Evolutionary conservation across 2,888 invertebrate species (phyloP).

Genomic region (Bursaphelenchus okinawaensis): DNA sequence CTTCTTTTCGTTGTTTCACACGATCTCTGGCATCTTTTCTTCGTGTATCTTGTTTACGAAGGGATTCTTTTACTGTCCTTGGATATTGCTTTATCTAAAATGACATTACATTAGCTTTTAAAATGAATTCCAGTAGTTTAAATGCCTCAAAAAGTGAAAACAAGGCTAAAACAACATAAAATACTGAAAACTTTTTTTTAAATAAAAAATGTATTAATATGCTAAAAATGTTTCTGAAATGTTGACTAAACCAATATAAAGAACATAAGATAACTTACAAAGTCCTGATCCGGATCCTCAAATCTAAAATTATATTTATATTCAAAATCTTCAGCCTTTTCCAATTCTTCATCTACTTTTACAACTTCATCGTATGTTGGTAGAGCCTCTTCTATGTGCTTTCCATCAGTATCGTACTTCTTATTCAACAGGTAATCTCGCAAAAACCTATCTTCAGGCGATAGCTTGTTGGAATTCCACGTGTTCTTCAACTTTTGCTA

Average conservation of each 20-base stretch:
- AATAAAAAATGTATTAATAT: slow-evolving; percentile 18
- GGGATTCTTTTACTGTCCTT: slow-evolving; percentile 75
- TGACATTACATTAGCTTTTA: neutral
- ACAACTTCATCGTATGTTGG: slow-evolving; percentile 67
- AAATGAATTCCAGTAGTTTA: neutral
- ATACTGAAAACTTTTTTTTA: neutral
- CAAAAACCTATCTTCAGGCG: slow-evolving; percentile 79
- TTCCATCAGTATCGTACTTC: slow-evolving; percentile 62
- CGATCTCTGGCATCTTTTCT: slow-evolving; percentile 69
- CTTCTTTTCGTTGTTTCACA: slow-evolving; percentile 42
- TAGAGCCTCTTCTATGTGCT: slow-evolving; percentile 44
- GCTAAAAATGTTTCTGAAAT: neutral
- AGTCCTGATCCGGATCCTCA: slow-evolving; percentile 90
- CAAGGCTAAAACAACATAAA: neutral
- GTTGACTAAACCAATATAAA: slow-evolving; percentile 8
- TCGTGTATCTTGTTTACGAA: slow-evolving; percentile 64
- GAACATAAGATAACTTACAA: slow-evolving; percentile 59
- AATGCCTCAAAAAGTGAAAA: too few relatives aligned
- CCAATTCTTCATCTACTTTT: slow-evolving; percentile 69
- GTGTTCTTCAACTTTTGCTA: slow-evolving; percentile 29
- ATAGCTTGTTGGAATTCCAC: slow-evolving; percentile 61
- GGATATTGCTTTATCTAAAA: slow-evolving; percentile 79
- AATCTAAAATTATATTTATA: slow-evolving; percentile 90
- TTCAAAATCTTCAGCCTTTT: slow-evolving; percentile 83
- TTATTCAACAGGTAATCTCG: slow-evolving; percentile 86